Percentiles rank a stretch among this genome's conserved stretches.
Evolutionary conservation across 2,113 vertebrate species (phyloP).

Genomic region (Anhinga anhinga): DNA sequence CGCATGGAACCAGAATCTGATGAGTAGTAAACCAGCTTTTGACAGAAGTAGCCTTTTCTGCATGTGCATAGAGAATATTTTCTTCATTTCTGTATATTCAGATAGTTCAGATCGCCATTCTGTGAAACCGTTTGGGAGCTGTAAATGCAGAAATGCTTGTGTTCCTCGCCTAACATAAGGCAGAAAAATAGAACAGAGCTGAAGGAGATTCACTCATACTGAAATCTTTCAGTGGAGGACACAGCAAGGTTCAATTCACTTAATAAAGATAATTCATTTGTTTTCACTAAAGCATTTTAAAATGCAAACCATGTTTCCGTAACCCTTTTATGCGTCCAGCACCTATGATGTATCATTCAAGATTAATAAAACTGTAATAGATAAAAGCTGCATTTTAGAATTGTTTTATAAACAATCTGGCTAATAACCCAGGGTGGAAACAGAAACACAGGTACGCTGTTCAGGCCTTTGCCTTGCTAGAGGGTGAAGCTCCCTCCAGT

Average conservation of each 20-base stretch:
- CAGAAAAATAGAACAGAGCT: not conserved
- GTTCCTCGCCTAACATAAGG: conserved; percentile 2
- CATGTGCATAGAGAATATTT: not conserved
- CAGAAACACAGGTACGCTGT: not conserved
- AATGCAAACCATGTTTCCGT: conserved; percentile 28
- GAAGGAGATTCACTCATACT: not conserved
- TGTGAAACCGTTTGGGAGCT: conserved; percentile 22
- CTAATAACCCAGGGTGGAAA: not conserved
- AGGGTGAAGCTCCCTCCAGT: not conserved
- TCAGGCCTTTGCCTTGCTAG: not conserved
- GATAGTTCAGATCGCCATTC: not conserved
- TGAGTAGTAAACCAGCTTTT: not conserved
- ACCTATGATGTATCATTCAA: not conserved
- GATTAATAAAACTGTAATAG: conserved; percentile 28
- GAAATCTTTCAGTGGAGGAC: conserved; percentile 36
- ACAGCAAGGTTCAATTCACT: conserved; percentile 51
- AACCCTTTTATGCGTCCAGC: conserved; percentile 10
- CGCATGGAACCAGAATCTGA: not conserved
- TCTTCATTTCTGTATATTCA: not conserved
- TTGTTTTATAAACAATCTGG: conserved; percentile 20
- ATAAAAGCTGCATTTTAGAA: conserved; percentile 31
- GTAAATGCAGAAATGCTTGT: conserved; percentile 18
- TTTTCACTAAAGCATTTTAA: conserved; percentile 48
- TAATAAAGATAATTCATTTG: conserved; percentile 54
- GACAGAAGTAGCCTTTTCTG: not conserved